Evolutionary conservation across 2,888 invertebrate genomes (phyloP), one percentile per base, ranked within the genome.

Genomic region (Rhimphoctona megacephalus): DNA sequence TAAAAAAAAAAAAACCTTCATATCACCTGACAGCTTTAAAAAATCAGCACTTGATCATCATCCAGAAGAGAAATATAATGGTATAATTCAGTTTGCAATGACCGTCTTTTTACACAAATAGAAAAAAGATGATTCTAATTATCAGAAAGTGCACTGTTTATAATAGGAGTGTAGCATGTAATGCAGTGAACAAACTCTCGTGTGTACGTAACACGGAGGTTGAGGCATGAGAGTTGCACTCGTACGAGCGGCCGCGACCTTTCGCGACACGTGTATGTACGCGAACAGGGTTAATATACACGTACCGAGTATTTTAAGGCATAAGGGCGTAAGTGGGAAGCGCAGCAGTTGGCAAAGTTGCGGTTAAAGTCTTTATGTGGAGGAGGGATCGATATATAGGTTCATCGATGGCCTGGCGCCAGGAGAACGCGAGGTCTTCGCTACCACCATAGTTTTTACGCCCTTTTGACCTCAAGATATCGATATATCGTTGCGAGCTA

Each of bases 171-270:
- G 8, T n/a, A 66, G 66, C 36, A 67, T 67, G 36, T n/a, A 52
- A 72, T 33, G 52, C 49, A 46, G 64, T 39, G 76, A 49, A 39
- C 66, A 49, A 77, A 46, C 46, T 77, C 64, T 77, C 33, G 76
- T 66, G 30, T 30, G 61, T 43, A 36, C 43, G 46, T 64, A 46
- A 64, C 61, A 33, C 8, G 39, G 25, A 30, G 36, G 46, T 54
- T 72, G 36, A 52, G 54, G 39, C 39, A 43, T 25, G n/a, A 77
- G 46, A 33, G 64, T 77, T 49, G n/a, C 22, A 66, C 74, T 57
- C 82, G 69, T 43, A n/a, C 76, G 80, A 57, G 39, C 74, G 74
- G 80, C 84, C 84, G 81, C 80, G 80, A 85, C 84, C 80, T 81
- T 80, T 80, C 80, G 64, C 64, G 78, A 25, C 67, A 17, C 33